phyloP scores from a whole-genome alignment of 2,113 vertebrate species.

The Speoplatyrhinus poulsoni region DNA sequence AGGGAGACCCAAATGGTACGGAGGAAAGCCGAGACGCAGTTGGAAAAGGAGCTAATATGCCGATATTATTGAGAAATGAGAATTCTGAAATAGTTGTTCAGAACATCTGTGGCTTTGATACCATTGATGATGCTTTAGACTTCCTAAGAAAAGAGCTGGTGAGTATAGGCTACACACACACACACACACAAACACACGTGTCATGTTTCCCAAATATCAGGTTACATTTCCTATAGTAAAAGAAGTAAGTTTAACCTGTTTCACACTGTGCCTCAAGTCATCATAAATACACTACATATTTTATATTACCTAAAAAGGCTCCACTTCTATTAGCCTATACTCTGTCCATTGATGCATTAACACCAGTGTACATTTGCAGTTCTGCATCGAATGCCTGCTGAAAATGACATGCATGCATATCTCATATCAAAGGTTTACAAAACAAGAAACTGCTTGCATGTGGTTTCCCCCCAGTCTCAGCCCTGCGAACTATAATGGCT shows the following conservation, averaged over 20 bases:
- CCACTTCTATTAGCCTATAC: too few species aligned
- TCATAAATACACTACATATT: too few species aligned
- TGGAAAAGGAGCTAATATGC: slow-evolving; percentile 8
- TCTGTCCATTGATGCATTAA: not conserved
- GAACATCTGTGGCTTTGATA: slow-evolving; percentile 85
- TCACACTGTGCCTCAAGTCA: not conserved
- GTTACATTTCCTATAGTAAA: not conserved
- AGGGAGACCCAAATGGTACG: not conserved
- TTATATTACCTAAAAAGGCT: too few species aligned
- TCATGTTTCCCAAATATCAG: not conserved
- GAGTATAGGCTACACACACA: slow-evolving; percentile 56
- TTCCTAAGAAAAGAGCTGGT: slow-evolving; percentile 91
- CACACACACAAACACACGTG: not conserved
- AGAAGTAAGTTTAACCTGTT: not conserved
- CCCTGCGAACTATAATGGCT: not conserved
- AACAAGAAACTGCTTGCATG: not conserved
- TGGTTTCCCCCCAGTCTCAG: too few species aligned
- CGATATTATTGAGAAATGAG: slow-evolving; percentile 34
- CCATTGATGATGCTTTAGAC: slow-evolving; percentile 82
- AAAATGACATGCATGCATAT: not conserved
- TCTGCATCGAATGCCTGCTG: slow-evolving; percentile 1
- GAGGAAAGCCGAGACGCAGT: slow-evolving; percentile 15
- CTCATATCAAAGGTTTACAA: too few species aligned
- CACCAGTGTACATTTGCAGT: not conserved
- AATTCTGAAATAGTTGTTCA: slow-evolving; percentile 42